phyloP scores from a whole-genome alignment of 2,113 vertebrate genomes.

The Gymnogyps californianus region DNA sequence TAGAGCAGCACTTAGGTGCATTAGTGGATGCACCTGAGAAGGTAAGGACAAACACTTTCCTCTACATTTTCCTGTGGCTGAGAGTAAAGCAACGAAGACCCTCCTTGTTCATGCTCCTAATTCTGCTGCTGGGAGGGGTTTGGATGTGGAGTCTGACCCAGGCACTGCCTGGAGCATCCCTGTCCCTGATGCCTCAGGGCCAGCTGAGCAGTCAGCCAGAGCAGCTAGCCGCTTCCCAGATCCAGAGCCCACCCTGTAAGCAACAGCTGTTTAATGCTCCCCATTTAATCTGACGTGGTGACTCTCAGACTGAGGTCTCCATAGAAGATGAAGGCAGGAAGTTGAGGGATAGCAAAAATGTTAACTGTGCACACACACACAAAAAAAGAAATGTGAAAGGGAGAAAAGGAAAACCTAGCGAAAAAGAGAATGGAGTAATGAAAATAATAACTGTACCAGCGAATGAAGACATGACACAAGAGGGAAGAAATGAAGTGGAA shows the following conservation, averaged over 20 bases:
- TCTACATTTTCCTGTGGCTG: not conserved
- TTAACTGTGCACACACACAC: not conserved
- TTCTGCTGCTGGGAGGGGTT: not conserved
- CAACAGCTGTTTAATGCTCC: not conserved
- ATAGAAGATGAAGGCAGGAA: not conserved
- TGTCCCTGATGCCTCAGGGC: rapidly evolving
- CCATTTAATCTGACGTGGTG: not conserved
- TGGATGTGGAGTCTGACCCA: not conserved
- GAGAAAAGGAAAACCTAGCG: not conserved
- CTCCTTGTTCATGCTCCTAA: not conserved
- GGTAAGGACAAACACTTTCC: not conserved
- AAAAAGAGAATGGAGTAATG: not conserved
- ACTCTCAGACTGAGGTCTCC: not conserved
- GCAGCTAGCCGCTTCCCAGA: not conserved
- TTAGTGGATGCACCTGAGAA: not conserved
- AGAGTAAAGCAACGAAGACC: not conserved
- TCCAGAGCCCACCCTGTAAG: not conserved
- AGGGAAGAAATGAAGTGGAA: not conserved
- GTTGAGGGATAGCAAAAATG: not conserved
- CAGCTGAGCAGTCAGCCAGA: not conserved
- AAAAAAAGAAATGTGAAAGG: not conserved
- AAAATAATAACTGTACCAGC: not conserved
- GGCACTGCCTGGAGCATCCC: not conserved
- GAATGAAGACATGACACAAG: not conserved
- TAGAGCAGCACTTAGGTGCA: not conserved